A percentile compares a stretch with the other conserved stretches of the same genome.
These are phyloP conservation scores for Perccottus glenii DNA, from an alignment of 2,113 vertebrate species.

Conservation along the genomic window DNA sequence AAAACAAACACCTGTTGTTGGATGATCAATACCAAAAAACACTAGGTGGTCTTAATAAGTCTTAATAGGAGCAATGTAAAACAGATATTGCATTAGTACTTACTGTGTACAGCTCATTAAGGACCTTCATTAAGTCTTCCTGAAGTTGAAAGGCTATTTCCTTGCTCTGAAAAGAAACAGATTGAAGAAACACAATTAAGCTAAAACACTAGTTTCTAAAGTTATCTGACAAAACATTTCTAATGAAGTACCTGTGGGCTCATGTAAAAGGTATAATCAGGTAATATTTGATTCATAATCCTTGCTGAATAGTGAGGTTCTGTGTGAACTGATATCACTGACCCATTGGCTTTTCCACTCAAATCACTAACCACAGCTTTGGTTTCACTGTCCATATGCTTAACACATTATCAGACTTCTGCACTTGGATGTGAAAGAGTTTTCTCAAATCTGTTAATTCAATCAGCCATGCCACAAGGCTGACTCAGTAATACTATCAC, in stretches of 20 bases:
- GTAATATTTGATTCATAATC: slow-evolving; percentile 15
- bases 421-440: slow-evolving; percentile 40
- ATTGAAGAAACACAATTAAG: slow-evolving; percentile 38
- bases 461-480: slow-evolving; percentile 49
- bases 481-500: slow-evolving; percentile 61
- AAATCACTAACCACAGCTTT: slow-evolving; percentile 31
- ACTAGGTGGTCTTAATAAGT: no score
- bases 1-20: no score
- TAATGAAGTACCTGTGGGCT: background rate
- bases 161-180: slow-evolving; percentile 87
- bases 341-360: slow-evolving; percentile 33
- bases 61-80: slow-evolving; percentile 20
- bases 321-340: slow-evolving; percentile 29
- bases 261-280: background rate
- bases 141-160: slow-evolving; percentile 97
- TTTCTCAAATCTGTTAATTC: slow-evolving; percentile 59
- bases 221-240: background rate
- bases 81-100: slow-evolving; percentile 68
- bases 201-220: background rate
- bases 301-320: slow-evolving; percentile 8
- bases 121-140: slow-evolving; percentile 99
- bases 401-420: slow-evolving; percentile 51
- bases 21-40: slow-evolving; percentile 13
- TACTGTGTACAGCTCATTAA: slow-evolving; percentile 98
- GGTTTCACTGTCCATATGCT: slow-evolving; percentile 63